Evolutionary conservation across 2,888 invertebrate genomes (phyloP).

Genomic region (Cheilosia grossa): DNA sequence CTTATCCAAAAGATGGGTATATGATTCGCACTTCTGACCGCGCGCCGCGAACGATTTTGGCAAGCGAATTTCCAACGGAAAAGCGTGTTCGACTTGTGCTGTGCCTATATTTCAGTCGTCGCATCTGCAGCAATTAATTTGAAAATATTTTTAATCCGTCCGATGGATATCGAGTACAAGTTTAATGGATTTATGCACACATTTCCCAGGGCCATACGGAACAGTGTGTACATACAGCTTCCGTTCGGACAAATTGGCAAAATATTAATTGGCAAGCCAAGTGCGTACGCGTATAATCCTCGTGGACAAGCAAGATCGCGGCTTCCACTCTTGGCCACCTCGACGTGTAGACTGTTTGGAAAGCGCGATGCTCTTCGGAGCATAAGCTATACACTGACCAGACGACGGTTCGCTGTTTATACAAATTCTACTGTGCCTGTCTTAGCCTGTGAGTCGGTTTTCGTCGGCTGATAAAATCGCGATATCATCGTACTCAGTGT

Average conservation of each 20-base stretch:
- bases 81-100: constrained; percentile 58
- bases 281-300: constrained; percentile 28
- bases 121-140: constrained; percentile 62
- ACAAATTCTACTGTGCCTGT: constrained; percentile 39
- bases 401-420: constrained; percentile 54
- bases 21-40: constrained; percentile 26
- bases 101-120: constrained; percentile 57
- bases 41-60: constrained; percentile 45
- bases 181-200: constrained; percentile 41
- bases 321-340: constrained; percentile 65
- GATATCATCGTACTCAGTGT: constrained; percentile 51
- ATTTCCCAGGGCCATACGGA: constrained; percentile 17
- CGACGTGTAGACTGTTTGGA: constrained; percentile 61
- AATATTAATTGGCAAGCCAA: constrained; percentile 37
- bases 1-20: constrained; percentile 51
- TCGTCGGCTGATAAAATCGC: constrained; percentile 64
- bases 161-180: constrained; percentile 25
- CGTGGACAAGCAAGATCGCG: constrained; percentile 55
- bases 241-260: constrained; percentile 45
- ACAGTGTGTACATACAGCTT: constrained; percentile 15
- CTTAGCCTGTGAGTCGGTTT: constrained; percentile 35
- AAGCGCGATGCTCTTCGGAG: constrained; percentile 53
- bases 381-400: constrained; percentile 35
- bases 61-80: constrained; percentile 35
- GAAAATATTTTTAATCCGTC: constrained; percentile 48